Evolutionary conservation across 1,140 invertebrate species (phyloP), one percentile per base, ranked within the genome.

Genomic region (Drosophila saltans): DNA sequence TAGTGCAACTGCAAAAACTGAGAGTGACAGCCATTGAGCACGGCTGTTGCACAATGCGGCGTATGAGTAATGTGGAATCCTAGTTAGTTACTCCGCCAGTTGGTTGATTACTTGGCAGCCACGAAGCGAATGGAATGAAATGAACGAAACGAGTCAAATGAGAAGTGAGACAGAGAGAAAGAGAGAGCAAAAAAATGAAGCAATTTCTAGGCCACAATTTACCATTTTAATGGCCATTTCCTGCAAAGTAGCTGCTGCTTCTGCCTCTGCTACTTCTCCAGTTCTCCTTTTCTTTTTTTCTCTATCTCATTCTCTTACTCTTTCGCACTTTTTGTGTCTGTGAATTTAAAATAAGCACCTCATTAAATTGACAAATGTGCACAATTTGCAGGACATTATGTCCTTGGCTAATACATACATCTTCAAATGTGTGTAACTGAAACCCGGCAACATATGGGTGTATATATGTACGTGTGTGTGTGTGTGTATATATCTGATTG

Each of bases 301-400:
- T 28, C 16, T 56, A 11, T 40, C 9, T 39, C 24, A 30, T 24
- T 59, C 11, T 45, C 45, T 56, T 10, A 36, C 55, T 65, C 43
- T 65, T 4, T 36, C 28, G 21, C 24, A 48, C 65, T 30, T 68
- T 68, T 61, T 77, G 88, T 71, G 74, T 76, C 88, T 91, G 78
- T 81, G 79, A 91, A 85, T 82, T 84, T 81, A 72, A 72, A 86
- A 91, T 86, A 89, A 91, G 88, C 89, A 91, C 69, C 88, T 91
- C 88, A 91, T 91, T 91, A 91, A 91, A 91, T 84, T 91, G 83
- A 91, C 88, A 91, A 91, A 91, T 89, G 85, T 79, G 63, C 64
- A 81, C 84, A 89, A 89, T 89, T 89, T 89, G 85, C 84, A 81
- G 84, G 81, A 90, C 85, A 89, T 89, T 84, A 89, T 89, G 84